These are phyloP conservation scores for Timema cristinae DNA, from an alignment of 2,888 invertebrate genomes.

Conservation along the genomic window DNA sequence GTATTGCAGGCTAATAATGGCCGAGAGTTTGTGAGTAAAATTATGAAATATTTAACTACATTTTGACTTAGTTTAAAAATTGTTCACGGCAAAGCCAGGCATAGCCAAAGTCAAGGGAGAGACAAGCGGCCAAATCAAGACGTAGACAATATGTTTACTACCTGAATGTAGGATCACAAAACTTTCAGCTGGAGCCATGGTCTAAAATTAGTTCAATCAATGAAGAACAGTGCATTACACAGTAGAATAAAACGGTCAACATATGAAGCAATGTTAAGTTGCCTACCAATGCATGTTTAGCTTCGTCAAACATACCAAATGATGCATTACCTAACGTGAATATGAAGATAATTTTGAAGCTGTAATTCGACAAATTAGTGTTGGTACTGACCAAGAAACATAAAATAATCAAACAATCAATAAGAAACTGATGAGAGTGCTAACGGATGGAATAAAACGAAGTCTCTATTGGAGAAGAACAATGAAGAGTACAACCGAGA, in stretches of 20 bases:
- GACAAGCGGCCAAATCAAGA: not conserved
- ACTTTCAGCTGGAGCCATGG: not conserved
- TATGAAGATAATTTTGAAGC: not conserved
- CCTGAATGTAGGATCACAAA: not conserved
- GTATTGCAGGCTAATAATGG: constrained; percentile 37
- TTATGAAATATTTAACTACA: not conserved
- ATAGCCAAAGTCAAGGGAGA: not conserved
- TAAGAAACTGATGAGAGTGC: too few relatives aligned
- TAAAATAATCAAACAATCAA: too few relatives aligned
- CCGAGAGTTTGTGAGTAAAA: not conserved
- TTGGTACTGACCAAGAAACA: too few relatives aligned
- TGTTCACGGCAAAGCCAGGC: not conserved
- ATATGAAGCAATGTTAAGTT: constrained; percentile 13
- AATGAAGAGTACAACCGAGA: too few relatives aligned
- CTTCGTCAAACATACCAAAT: not conserved
- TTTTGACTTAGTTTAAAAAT: constrained; percentile 8
- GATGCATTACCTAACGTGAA: not conserved
- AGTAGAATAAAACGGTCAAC: not conserved
- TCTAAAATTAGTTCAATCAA: not conserved
- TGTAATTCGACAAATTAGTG: not conserved
- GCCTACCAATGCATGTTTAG: not conserved
- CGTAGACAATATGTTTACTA: constrained; percentile 4
- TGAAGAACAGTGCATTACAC: constrained; percentile 2
- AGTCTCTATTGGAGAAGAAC: too few relatives aligned
- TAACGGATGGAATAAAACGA: too few relatives aligned